phyloP scores from a whole-genome alignment of 2,113 vertebrate genomes.

The Oenanthe oenanthe region DNA sequence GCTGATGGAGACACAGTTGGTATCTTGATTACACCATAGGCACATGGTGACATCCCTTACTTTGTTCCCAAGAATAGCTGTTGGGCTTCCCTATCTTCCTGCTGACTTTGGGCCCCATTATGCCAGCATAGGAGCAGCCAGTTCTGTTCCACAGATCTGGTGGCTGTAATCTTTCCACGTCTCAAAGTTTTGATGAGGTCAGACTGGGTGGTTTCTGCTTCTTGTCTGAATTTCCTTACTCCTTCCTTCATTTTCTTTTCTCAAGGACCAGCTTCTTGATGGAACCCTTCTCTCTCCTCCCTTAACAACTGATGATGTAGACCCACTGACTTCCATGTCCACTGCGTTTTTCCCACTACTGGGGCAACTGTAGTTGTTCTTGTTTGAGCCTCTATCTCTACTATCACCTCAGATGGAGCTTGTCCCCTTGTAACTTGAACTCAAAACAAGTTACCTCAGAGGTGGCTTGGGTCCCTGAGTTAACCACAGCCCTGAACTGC shows the following conservation, averaged over 20 bases:
- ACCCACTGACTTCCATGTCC: not conserved
- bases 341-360: not conserved
- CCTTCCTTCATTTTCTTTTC: not conserved
- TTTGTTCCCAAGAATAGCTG: not conserved
- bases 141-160: not conserved
- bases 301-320: not conserved
- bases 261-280: not conserved
- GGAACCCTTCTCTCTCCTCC: not conserved
- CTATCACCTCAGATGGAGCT: not conserved
- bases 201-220: not conserved
- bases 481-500: not conserved
- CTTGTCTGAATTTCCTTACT: not conserved
- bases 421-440: not conserved
- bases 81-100: not conserved
- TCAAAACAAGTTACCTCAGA: not conserved
- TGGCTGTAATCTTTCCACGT: not conserved
- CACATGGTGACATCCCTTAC: not conserved
- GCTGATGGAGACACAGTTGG: not conserved
- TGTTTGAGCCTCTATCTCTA: not conserved
- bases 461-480: not conserved
- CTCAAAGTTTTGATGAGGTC: not conserved
- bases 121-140: not conserved
- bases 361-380: not conserved
- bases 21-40: not conserved
- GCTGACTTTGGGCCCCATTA: accelerated